Evolutionary conservation across 1,140 invertebrate species (phyloP).

Genomic region (Pollicipes pollicipes): DNA sequence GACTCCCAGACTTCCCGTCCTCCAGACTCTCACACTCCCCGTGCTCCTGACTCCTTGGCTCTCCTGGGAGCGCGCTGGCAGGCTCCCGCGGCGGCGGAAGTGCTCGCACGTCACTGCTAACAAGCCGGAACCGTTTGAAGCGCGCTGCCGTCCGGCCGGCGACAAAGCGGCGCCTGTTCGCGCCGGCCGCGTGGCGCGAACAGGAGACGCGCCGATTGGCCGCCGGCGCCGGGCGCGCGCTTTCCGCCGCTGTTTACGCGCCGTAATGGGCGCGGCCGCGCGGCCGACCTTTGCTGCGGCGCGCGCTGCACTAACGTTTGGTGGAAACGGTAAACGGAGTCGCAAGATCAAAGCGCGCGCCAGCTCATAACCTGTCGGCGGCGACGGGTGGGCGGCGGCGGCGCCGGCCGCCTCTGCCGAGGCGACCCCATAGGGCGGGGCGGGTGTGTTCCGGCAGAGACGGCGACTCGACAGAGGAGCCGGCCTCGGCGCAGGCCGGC

Average conservation of each 20-base stretch:
- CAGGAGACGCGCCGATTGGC: too few species aligned
- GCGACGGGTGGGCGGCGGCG: background rate
- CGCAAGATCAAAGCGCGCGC: background rate
- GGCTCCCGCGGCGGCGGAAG: background rate
- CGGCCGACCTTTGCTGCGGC: background rate
- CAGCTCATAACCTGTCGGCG: background rate
- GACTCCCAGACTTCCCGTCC: too few species aligned
- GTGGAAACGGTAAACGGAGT: background rate
- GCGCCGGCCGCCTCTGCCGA: too few species aligned
- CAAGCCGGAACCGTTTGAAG: conserved; percentile 1
- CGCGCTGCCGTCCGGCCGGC: background rate
- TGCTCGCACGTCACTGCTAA: background rate
- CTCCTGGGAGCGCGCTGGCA: too few species aligned
- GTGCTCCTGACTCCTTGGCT: too few species aligned
- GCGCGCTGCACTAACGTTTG: conserved; percentile 1
- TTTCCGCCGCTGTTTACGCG: background rate
- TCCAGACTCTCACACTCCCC: too few species aligned
- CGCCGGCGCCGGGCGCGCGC: too few species aligned
- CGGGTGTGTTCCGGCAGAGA: too few species aligned
- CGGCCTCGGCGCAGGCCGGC: too few species aligned
- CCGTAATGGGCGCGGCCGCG: background rate
- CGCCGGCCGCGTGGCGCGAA: too few species aligned
- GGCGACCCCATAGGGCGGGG: too few species aligned
- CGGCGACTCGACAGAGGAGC: too few species aligned
- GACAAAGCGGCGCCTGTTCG: background rate